Base-by-base conservation (phyloP, 2,797 vertebrate species). In the Hyperoplus lanceolatus region DNA sequence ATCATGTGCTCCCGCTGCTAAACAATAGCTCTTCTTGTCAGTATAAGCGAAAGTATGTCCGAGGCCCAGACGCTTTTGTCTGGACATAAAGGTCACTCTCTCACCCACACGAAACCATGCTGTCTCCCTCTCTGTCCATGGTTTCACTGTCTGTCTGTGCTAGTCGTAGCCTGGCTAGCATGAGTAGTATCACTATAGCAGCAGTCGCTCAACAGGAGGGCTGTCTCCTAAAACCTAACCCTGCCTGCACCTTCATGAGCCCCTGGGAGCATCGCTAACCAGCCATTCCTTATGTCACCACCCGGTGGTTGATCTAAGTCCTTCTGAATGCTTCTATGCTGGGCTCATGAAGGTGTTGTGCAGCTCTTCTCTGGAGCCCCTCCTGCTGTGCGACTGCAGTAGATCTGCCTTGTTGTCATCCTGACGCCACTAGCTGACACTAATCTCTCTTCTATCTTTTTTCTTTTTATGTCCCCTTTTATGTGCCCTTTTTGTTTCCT, bases 391-490 rank as follows among this genome's bases (percentile, higher is more conserved):
- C 95, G 96, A 96, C 96, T 95, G 96, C 97, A 94, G 96, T 98
- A 98, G 97, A 96, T 97, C 97, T 96, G 98, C 98, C 97, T 98
- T 99, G 97, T 98, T 98, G 97, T 98, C 98, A 99, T 98, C 98
- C 97, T 97, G 97, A 97, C 96, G 96, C 98, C 98, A 99, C 98
- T 99, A 99, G 98, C 98, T 97, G 98, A 97, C 97, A 99, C 98
- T 99, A 99, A 99, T 99, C 97, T 99, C 97, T 99, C 96, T 99
- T 99, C 97, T 99, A 97, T 98, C 97, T 98, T 97, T 98, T 94
- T 96, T 95, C 93, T 96, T 93, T 98, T 94, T 97, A 96, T 98
- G 96, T 97, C 96, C 96, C 91, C 92, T 93, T 92, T 90, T 93
- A 90, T 94, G 87, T 93, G 86, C 89, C 91, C 90, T 94, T 93